A percentile compares a stretch with the other conserved stretches of the same genome.
Evolutionary conservation across 2,113 vertebrate species (phyloP).

Genomic region (Poeciliopsis occidentalis): DNA sequence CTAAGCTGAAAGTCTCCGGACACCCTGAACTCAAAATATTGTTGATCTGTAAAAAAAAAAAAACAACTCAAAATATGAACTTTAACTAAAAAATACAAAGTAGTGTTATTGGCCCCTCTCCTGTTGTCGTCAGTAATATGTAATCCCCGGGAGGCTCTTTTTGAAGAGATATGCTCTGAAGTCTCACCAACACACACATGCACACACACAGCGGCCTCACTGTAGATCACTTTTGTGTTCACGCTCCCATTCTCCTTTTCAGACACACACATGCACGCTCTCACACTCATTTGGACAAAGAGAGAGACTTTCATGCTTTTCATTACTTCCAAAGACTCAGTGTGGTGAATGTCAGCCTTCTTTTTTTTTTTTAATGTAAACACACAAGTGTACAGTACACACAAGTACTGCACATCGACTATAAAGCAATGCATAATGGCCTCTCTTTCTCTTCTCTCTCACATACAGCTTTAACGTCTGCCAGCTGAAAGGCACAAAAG

Average conservation of each 20-base stretch:
- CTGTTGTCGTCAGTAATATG: conserved; percentile 36
- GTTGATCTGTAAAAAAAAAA: too few species aligned
- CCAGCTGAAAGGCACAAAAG: background rate
- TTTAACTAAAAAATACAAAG: too few species aligned
- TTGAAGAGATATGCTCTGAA: conserved; percentile 63
- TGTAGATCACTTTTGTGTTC: background rate
- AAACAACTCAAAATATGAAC: too few species aligned
- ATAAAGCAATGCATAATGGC: too few species aligned
- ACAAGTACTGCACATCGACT: too few species aligned
- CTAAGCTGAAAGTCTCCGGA: background rate
- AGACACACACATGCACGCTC: background rate
- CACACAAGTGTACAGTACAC: too few species aligned
- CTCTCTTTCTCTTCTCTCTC: background rate
- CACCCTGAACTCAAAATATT: background rate
- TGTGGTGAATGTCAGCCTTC: too few species aligned
- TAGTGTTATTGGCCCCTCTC: too few species aligned
- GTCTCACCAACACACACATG: conserved; percentile 46
- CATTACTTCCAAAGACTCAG: background rate
- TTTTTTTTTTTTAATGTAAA: too few species aligned
- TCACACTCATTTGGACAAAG: background rate
- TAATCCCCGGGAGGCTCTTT: conserved; percentile 31
- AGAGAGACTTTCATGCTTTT: conserved; percentile 16
- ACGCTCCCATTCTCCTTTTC: background rate
- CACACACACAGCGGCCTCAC: conserved; percentile 61
- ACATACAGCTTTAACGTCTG: background rate